phyloP scores from a whole-genome alignment of 2,797 vertebrate species.

The Trachops cirrhosus region DNA sequence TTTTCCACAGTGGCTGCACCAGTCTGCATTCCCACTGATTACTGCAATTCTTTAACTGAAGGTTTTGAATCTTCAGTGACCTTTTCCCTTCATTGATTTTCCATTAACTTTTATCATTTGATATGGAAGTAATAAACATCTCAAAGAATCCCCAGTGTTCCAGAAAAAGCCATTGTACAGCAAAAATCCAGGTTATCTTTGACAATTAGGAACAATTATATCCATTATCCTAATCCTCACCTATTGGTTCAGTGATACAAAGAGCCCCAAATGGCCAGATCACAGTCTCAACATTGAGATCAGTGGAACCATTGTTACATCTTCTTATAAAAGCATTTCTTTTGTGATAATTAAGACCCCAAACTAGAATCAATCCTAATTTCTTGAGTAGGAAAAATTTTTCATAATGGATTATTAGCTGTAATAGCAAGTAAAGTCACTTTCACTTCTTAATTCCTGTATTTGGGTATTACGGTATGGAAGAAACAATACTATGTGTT shows the following conservation, averaged over 20 bases:
- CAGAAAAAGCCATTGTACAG: not conserved
- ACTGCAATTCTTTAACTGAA: not conserved
- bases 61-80: not conserved
- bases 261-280: not conserved
- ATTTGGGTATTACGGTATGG: not conserved
- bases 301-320: not conserved
- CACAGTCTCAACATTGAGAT: not conserved
- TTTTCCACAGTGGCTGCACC: too few species aligned
- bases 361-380: not conserved
- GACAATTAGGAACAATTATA: not conserved
- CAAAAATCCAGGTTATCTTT: not conserved
- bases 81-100: not conserved
- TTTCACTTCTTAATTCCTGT: not conserved
- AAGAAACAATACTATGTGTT: not conserved
- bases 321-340: not conserved
- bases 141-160: not conserved
- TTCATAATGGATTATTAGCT: not conserved
- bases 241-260: not conserved
- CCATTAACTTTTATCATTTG: slow-evolving; percentile 32
- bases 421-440: not conserved
- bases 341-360: not conserved
- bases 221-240: not conserved
- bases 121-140: not conserved
- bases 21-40: not conserved
- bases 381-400: not conserved